Percentiles rank a stretch among this genome's conserved stretches.
Evolutionary conservation across 2,888 invertebrate species (phyloP).

Genomic region (Cantharis nigra): DNA sequence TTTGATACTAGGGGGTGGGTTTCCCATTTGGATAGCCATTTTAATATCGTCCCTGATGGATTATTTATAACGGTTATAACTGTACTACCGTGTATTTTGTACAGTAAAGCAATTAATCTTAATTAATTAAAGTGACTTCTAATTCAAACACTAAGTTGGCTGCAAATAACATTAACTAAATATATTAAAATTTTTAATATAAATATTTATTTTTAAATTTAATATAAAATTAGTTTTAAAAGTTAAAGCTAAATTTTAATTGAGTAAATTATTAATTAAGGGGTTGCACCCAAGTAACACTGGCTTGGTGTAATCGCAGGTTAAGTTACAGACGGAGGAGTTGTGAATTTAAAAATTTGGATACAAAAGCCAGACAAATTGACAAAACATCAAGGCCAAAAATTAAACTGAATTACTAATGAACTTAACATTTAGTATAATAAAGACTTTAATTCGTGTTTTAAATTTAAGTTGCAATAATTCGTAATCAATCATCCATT

Average conservation of each 20-base stretch:
- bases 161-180: background rate
- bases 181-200: no score
- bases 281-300: no score
- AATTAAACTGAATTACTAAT: background rate
- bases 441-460: background rate
- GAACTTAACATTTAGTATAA: background rate
- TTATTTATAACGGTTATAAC: background rate
- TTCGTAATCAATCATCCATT: background rate
- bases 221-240: no score
- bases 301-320: no score
- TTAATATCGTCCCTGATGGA: background rate
- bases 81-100: background rate
- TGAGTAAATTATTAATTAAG: no score
- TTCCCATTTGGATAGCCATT: background rate
- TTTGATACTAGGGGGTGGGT: background rate
- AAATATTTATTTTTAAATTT: no score
- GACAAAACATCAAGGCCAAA: no score
- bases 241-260: no score
- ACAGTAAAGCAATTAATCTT: background rate
- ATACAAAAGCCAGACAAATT: no score
- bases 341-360: no score
- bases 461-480: background rate
- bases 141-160: background rate
- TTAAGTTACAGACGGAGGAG: no score
- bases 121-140: background rate